These are phyloP conservation scores for Platyscapa corneri DNA, from an alignment of 1,140 invertebrate genomes.

Conservation along the genomic window DNA sequence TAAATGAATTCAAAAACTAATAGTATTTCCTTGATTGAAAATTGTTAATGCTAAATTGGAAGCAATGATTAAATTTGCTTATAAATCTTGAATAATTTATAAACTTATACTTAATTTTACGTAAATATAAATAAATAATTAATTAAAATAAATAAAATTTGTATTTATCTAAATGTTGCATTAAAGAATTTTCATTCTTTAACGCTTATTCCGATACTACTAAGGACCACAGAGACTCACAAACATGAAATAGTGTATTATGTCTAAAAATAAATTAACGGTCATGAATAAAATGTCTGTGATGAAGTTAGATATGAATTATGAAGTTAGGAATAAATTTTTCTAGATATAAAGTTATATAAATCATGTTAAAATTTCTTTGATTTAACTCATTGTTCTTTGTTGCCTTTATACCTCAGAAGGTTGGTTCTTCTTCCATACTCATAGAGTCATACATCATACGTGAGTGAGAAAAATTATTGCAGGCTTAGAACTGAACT, in stretches of 20 bases:
- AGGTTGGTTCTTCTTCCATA: neutral
- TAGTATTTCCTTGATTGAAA: too few relatives aligned
- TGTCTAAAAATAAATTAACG: neutral
- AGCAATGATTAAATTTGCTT: too few relatives aligned
- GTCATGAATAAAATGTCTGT: slow-evolving; percentile 5
- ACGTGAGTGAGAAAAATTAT: slow-evolving; percentile 57
- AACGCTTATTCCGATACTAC: neutral
- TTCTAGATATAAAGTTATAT: slow-evolving; percentile 25
- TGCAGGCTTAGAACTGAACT: slow-evolving; percentile 59
- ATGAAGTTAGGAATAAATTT: slow-evolving; percentile 16
- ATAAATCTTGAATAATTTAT: neutral
- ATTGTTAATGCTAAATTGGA: too few relatives aligned
- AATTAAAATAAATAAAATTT: too few relatives aligned
- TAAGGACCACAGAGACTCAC: neutral
- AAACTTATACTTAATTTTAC: neutral
- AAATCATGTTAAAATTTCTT: slow-evolving; percentile 3
- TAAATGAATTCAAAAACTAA: too few relatives aligned
- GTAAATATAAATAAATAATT: too few relatives aligned
- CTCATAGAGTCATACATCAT: slow-evolving; percentile 13
- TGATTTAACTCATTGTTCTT: too few relatives aligned
- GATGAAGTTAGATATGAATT: neutral
- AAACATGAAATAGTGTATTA: too few relatives aligned
- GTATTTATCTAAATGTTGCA: too few relatives aligned
- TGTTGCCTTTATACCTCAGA: too few relatives aligned
- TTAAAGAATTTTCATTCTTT: neutral